These are phyloP conservation scores for Choreutis nemorana DNA, from an alignment of 2,888 invertebrate genomes.

Conservation along the genomic window DNA sequence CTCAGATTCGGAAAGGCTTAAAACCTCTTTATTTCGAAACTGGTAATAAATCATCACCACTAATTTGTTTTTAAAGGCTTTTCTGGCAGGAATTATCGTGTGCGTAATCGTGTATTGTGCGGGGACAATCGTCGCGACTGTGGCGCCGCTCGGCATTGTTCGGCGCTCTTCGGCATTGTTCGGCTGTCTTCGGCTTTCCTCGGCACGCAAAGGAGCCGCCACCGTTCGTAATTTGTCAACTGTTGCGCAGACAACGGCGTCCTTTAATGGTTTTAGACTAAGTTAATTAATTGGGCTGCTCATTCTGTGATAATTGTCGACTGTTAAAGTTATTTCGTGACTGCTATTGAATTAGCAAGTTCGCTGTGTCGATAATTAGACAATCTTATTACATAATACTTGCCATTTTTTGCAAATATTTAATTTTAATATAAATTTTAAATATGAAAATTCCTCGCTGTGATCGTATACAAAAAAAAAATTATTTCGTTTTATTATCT, in stretches of 20 bases:
- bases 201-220: conserved; percentile 35
- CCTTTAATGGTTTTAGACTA: conserved; percentile 40
- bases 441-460: too few species aligned
- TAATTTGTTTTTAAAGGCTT: conserved; percentile 66
- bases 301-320: conserved; percentile 36
- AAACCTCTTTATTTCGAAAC: conserved; percentile 40
- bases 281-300: conserved; percentile 50
- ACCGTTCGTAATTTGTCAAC: conserved; percentile 48
- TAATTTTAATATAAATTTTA: too few species aligned
- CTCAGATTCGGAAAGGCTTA: not conserved
- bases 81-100: conserved; percentile 48
- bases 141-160: conserved; percentile 32
- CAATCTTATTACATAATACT: too few species aligned
- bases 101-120: conserved; percentile 54
- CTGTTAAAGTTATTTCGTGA: too few species aligned
- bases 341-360: too few species aligned
- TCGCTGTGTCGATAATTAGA: too few species aligned
- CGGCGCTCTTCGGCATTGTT: conserved; percentile 30
- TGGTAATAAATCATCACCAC: conserved; percentile 59
- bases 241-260: conserved; percentile 26
- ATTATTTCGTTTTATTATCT: too few species aligned
- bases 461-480: too few species aligned
- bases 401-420: too few species aligned
- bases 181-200: conserved; percentile 14
- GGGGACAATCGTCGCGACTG: conserved; percentile 34